phyloP scores from a whole-genome alignment of 2,113 vertebrate genomes.

The Bufo gargarizans region DNA sequence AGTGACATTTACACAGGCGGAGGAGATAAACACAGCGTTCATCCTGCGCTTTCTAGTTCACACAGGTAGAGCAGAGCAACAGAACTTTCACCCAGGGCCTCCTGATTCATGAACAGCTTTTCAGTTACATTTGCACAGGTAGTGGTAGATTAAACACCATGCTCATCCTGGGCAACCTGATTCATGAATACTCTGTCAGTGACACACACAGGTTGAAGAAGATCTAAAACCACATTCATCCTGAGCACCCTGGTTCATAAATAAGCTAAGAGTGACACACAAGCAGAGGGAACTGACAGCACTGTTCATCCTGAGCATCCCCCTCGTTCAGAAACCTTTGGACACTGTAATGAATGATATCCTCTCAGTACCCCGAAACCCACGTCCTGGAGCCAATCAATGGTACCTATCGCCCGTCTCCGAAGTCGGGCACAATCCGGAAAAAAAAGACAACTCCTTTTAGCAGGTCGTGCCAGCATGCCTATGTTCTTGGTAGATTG shows the following conservation, averaged over 20 bases:
- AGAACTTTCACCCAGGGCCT: neutral
- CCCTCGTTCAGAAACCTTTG: no score
- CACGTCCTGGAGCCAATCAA: no score
- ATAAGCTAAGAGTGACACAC: neutral
- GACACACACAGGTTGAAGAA: neutral
- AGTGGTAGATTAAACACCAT: neutral
- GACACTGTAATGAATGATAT: neutral
- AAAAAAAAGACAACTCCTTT: neutral
- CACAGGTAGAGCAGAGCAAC: no score
- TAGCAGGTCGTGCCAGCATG: neutral
- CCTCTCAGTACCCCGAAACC: neutral
- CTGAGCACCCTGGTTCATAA: neutral
- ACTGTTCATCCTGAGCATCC: neutral
- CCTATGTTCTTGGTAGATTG: neutral
- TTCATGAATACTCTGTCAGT: no score
- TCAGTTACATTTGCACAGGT: neutral
- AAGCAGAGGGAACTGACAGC: neutral
- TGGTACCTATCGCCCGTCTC: no score
- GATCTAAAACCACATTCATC: neutral
- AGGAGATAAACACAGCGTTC: neutral
- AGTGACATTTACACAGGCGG: neutral
- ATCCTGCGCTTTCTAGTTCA: neutral
- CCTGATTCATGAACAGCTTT: neutral
- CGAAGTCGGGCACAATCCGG: no score
- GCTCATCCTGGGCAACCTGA: neutral